A percentile compares a stretch with the other conserved stretches of the same genome.
Conservation (phyloP, 1,140 invertebrate species). For the Chironomus tepperi region DNA sequence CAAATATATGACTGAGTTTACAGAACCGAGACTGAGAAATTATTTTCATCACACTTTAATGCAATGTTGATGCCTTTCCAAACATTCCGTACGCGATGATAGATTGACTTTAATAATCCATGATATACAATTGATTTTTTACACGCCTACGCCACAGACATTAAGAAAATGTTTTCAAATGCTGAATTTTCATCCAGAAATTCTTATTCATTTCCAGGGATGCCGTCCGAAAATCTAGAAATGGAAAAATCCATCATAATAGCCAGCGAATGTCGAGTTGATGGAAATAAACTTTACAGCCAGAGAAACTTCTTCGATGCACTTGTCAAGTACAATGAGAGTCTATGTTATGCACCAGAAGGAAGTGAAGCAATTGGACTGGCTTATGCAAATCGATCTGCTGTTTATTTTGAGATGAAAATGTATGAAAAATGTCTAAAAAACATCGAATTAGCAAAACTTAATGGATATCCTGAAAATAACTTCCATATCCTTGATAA, state of each 20-base stretch:
- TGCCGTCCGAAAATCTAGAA: neutral
- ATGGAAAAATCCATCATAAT: neutral
- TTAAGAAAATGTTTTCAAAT: no score
- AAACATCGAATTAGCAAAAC: constrained; percentile 22
- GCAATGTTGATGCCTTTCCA: no score
- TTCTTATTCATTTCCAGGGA: neutral
- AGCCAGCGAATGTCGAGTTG: neutral
- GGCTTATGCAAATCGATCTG: constrained; percentile 24
- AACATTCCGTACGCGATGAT: no score
- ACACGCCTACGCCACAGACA: no score
- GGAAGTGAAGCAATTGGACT: neutral
- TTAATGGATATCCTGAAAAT: constrained; percentile 5
- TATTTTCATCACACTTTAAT: no score
- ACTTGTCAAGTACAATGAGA: constrained; percentile 20
- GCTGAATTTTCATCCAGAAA: neutral
- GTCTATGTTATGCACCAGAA: constrained; percentile 20
- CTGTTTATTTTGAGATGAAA: constrained; percentile 17
- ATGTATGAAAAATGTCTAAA: constrained; percentile 9
- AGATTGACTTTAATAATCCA: no score
- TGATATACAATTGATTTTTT: no score
- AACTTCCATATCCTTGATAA: neutral
- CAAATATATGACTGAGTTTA: no score
- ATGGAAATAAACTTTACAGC: neutral
- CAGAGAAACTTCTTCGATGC: constrained; percentile 4
- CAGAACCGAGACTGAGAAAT: no score